Evolutionary conservation across 2,113 vertebrate species (phyloP), one percentile per base, ranked within the genome.

Genomic region (Malaclemys terrapin): DNA sequence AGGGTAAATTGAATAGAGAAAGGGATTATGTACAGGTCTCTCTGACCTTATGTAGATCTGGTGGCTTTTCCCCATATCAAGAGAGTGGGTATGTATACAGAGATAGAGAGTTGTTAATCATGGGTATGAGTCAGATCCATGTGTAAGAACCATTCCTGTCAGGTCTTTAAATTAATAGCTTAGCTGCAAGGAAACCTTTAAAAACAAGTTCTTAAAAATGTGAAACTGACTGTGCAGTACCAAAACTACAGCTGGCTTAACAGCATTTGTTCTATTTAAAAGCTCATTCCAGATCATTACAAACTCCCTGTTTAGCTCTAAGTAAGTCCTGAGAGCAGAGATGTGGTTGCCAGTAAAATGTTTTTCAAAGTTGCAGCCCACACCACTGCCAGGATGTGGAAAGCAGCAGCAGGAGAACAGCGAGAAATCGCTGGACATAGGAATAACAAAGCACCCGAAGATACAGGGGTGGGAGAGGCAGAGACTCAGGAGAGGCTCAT

Each of bases 51-150:
- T 6, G 19, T 31, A 52, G 85, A 81, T 1, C 88, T 72, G 72
- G 53, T 93, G 94, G 59, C 87, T 95, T 95, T 96, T 86, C 84
- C 82, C 94, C 95, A 95, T 95, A 95, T 95, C 96, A 94, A 96
- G 93, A 92, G 91, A 96, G 11, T 35, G 45, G 56, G 94, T 53
- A 72, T 57, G 65, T 94, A 82, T 11, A 1, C 14, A 35, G 85
- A 62, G 90, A 79, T 85, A 93, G 91, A 90, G 69, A 94, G 29
- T 62, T 89, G 5, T 57, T 91, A 38, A 87, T 85, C 84, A 93
- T 57, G 88, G 85, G n/a, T 93, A 82, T 4, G 9, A 3, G 85
- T 83, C 22, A 89, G 14, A 93, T 4, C 96, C 89, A 93, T 35
- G 57, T 78, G 88, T 92, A 93, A 54, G 87, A 78, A 25, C 42